Conservation (phyloP, 2,113 vertebrate species). For the Bubo blakistoni region DNA sequence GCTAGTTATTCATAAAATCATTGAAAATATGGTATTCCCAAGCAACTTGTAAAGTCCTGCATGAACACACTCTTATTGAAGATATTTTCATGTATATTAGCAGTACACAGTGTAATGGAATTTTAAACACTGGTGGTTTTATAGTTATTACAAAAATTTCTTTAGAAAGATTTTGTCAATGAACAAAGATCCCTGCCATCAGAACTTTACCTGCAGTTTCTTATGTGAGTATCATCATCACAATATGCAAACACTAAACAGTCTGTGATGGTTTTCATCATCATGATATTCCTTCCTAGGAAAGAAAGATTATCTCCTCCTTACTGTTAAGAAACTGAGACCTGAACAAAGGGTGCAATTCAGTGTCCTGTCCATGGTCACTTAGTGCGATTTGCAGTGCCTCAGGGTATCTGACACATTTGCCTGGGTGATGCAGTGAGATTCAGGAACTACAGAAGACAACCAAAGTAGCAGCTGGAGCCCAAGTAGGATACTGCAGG, state of each 20-base stretch:
- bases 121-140: not conserved
- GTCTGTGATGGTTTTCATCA: not conserved
- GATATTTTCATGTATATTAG: not conserved
- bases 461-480: not conserved
- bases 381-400: not conserved
- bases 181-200: not conserved
- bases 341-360: not conserved
- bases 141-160: not conserved
- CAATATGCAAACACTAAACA: not conserved
- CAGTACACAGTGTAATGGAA: not conserved
- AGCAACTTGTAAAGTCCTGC: not conserved
- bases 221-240: not conserved
- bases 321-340: not conserved
- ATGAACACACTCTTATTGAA: not conserved
- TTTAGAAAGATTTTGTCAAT: not conserved
- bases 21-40: not conserved
- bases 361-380: not conserved
- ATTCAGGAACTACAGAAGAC: not conserved
- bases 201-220: not conserved
- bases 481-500: not conserved
- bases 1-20: not conserved
- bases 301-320: not conserved
- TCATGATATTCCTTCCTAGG: not conserved
- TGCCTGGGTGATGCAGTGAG: not conserved
- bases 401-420: not conserved